Conservation (phyloP, 2,888 invertebrate species). For the Dolichopus griseipennis region DNA sequence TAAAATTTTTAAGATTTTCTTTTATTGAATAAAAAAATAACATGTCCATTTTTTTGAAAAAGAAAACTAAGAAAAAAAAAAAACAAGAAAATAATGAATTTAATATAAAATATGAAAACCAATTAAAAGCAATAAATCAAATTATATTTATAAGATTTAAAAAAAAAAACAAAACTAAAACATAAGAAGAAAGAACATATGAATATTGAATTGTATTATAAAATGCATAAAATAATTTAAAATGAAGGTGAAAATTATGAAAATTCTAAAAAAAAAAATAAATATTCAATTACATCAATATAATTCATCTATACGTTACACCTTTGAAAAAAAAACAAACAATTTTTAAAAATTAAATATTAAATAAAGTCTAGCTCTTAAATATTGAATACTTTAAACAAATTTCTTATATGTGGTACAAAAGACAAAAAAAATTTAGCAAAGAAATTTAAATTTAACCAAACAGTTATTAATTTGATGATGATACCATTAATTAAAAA, state of each 20-base stretch:
- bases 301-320: background rate
- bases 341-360: background rate
- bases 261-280: background rate
- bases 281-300: background rate
- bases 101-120: background rate
- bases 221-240: background rate
- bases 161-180: background rate
- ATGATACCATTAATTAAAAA: slow-evolving; percentile 15
- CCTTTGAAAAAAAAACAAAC: slow-evolving; percentile 4
- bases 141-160: background rate
- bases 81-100: background rate
- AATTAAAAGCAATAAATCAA: slow-evolving; percentile 1
- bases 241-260: too few relatives aligned
- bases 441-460: background rate
- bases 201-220: background rate
- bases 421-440: background rate
- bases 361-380: too few relatives aligned
- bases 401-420: slow-evolving; percentile 5
- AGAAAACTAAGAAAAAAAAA: too few relatives aligned
- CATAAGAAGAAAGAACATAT: background rate
- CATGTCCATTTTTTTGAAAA: background rate
- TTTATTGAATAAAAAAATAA: too few relatives aligned
- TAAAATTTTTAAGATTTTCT: too few relatives aligned
- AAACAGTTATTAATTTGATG: background rate
- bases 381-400: too few relatives aligned